Evolutionary conservation across 2,113 vertebrate genomes (phyloP).

Genomic region (Myotis davidii): DNA sequence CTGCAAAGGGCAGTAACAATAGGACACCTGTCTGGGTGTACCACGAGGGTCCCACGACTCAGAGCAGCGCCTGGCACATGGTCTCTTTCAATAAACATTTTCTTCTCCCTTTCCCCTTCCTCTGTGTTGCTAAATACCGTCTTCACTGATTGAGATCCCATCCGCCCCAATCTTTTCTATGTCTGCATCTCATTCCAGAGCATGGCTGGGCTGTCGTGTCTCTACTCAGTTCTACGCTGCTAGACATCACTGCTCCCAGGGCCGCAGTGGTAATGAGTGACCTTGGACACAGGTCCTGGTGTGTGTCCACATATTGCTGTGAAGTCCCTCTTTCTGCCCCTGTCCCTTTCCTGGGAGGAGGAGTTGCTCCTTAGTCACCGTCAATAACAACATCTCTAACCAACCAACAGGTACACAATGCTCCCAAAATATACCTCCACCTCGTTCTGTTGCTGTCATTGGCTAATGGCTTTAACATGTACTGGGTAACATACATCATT

Average conservation of each 20-base stretch:
- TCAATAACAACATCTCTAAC: not conserved
- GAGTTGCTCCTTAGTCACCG: too few species aligned
- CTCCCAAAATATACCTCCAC: not conserved
- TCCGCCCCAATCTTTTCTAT: not conserved
- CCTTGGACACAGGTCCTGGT: not conserved
- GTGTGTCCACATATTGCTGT: not conserved
- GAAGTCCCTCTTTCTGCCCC: not conserved
- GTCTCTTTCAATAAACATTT: not conserved
- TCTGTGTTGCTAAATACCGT: not conserved
- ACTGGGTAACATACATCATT: not conserved
- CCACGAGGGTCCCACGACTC: not conserved
- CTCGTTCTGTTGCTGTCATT: not conserved
- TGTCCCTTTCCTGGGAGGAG: not conserved
- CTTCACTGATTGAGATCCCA: not conserved
- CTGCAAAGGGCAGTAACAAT: not conserved
- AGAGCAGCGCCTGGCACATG: not conserved
- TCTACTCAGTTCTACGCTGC: not conserved
- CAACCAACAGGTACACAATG: accelerated
- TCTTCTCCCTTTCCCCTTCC: not conserved
- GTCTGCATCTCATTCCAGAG: not conserved
- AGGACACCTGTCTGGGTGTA: accelerated
- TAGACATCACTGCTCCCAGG: not conserved
- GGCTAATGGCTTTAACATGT: not conserved
- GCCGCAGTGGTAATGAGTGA: not conserved
- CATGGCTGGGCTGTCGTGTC: not conserved